Evolutionary conservation across 2,113 vertebrate species (phyloP).

Genomic region (Regulus satrapa): DNA sequence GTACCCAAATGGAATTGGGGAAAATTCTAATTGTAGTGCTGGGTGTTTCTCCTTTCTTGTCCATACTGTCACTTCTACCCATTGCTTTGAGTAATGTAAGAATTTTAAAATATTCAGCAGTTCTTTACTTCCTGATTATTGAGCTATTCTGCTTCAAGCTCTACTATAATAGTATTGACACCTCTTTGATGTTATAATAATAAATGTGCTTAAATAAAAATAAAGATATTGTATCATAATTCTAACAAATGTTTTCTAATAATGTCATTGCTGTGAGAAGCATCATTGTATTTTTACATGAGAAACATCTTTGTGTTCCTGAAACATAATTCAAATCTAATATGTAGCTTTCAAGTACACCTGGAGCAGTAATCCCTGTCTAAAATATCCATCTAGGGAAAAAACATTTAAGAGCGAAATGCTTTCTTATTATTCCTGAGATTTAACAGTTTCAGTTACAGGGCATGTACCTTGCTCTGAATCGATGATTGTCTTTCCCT

Average conservation of each 20-base stretch:
- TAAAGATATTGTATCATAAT: rapidly evolving
- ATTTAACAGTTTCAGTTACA: neutral
- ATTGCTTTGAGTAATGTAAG: neutral
- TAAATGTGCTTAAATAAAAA: neutral
- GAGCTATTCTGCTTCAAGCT: neutral
- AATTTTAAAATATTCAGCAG: neutral
- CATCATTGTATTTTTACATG: too few relatives aligned
- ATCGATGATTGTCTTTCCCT: neutral
- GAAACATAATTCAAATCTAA: neutral
- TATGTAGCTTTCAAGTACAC: neutral
- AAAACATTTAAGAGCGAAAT: neutral
- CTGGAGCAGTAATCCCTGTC: neutral
- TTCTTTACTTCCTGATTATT: neutral
- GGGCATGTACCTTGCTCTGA: neutral
- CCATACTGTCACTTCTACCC: neutral
- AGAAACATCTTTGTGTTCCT: neutral
- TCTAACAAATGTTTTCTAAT: neutral
- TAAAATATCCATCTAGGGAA: neutral
- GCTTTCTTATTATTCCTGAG: neutral
- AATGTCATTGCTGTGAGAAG: neutral
- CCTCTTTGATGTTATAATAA: neutral
- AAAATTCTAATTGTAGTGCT: neutral
- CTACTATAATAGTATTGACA: neutral
- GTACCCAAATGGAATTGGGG: neutral
- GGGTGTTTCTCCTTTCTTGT: neutral